Base-by-base conservation (phyloP, 2,113 vertebrate genomes). In the Aix galericulata region DNA sequence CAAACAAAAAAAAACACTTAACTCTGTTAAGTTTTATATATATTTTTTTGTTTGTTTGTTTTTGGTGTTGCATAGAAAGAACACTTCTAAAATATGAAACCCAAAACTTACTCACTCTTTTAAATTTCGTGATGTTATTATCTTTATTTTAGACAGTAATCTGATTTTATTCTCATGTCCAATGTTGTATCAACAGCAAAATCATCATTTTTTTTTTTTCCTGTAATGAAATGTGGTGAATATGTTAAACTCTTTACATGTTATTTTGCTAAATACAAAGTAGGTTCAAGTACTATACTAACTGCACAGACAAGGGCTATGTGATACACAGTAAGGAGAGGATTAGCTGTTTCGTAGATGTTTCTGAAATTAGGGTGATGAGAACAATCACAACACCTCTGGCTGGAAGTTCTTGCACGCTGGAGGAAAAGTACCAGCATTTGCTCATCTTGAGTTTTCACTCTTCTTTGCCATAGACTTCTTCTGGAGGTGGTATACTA, bases 31-130 rank as follows among this genome's bases (percentile, higher is more conserved):
- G 48, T 48, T 22, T 48, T 48, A 50, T 11, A 22, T 23, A 25
- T 36, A 11, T 11, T 23, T 52, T 26, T 36, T 36, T 52, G 50
- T 52, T 50, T 50, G 21, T 50, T 50, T 92, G 32, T 44, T 74
- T 84, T 11, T 5, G 29, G n/a, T 17, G 1, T 71, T 80, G 1
- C 8, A 22, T n/a, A 29, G 10, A 58, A 67, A 58, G 6, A 38
- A 12, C 2, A n/a, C 23, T 64, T 48, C 44, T 18, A 8, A 88
- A 81, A 68, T n/a, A 60, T 58, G 53, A 82, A 72, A 72, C 11
- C 0, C 1, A 17, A 10, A 44, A 52, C 20, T 48, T 48, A 48
- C 46, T 48, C 10, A 26, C 0, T 4, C 9, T 63, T 89, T 59
- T 29, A 20, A 63, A 40, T 48, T 85, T 6, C 44, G 5, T 36